phyloP scores from a whole-genome alignment of 2,113 vertebrate genomes.

The Marcusenius ussheri region DNA sequence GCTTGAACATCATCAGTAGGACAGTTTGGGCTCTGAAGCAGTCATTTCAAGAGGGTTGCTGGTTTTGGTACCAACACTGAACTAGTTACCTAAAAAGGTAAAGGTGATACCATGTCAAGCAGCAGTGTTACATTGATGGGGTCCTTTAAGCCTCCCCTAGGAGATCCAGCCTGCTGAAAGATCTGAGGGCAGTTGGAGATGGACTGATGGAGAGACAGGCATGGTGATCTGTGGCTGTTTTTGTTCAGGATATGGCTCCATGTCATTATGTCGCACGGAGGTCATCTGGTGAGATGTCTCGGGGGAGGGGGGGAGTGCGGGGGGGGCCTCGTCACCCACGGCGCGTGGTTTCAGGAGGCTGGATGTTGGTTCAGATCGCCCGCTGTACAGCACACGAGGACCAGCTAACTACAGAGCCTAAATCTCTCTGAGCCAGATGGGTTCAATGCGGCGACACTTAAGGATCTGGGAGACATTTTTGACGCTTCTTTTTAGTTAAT shows the following conservation, averaged over 20 bases:
- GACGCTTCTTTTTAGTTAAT: background rate
- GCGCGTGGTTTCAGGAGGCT: background rate
- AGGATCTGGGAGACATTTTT: background rate
- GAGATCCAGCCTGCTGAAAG: background rate
- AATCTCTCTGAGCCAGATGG: background rate
- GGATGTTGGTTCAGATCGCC: background rate
- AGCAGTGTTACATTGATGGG: background rate
- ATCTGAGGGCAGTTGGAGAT: background rate
- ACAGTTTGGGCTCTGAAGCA: conserved; percentile 12
- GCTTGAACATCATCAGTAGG: background rate
- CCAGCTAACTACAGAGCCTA: conserved; percentile 5
- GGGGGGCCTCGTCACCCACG: background rate
- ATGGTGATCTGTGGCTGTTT: background rate
- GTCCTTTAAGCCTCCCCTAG: background rate
- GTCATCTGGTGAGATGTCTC: background rate
- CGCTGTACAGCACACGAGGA: background rate
- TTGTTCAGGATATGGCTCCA: background rate
- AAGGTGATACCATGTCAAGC: background rate
- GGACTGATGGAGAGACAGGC: background rate
- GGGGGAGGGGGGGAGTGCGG: background rate
- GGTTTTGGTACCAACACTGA: background rate
- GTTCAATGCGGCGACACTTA: background rate
- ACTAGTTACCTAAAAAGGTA: background rate
- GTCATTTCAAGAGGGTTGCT: background rate
- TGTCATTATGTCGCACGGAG: background rate